A percentile compares a stretch with the other conserved stretches of the same genome.
Evolutionary conservation across 2,113 vertebrate species (phyloP).

Genomic region (Colius striatus): DNA sequence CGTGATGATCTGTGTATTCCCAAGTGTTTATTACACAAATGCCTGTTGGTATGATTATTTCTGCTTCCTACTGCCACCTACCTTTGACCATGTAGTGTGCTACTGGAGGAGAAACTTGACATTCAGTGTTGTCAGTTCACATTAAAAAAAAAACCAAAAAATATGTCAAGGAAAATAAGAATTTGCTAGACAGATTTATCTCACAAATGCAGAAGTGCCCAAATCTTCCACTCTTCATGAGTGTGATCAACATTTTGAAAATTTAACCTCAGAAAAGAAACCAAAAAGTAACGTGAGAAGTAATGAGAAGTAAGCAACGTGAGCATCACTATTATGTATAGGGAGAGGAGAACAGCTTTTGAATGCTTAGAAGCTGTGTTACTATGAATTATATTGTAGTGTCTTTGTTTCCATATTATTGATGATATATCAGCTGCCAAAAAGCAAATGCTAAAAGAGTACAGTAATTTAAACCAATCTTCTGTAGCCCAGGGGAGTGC

Average conservation of each 20-base stretch:
- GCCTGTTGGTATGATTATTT: neutral
- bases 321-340: neutral
- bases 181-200: neutral
- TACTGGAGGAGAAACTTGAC: neutral
- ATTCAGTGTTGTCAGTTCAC: neutral
- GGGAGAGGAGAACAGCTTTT: neutral
- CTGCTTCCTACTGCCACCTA: neutral
- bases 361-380: neutral
- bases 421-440: neutral
- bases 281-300: neutral
- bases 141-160: neutral
- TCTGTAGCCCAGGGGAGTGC: neutral
- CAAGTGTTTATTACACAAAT: neutral
- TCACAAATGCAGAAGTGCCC: neutral
- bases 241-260: neutral
- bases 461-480: neutral
- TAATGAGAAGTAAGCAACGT: no score
- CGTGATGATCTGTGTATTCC: neutral
- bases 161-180: neutral
- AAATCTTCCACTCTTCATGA: neutral
- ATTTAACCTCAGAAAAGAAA: neutral
- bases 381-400: fast-evolving
- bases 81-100: neutral
- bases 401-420: neutral
- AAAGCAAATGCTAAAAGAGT: neutral